Conservation (phyloP, 1,140 invertebrate species). For the Drosophila orena region DNA sequence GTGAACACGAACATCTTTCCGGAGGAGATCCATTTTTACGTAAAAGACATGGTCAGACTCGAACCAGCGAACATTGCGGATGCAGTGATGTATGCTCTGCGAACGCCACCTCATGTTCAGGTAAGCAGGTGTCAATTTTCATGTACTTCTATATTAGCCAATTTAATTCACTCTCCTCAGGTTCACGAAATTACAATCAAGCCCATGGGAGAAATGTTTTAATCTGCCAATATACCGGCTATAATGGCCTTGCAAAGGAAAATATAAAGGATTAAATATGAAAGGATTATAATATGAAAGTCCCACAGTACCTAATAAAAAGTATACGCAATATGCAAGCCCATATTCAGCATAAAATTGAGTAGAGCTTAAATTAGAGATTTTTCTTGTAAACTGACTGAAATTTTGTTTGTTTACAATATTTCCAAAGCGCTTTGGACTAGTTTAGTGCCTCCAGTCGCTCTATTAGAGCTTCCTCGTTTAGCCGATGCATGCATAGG, state of each 20-base stretch:
- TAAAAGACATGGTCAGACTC: conserved; percentile 70
- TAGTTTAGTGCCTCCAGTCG: conserved; percentile 72
- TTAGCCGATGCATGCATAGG: conserved; percentile 92
- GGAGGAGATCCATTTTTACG: conserved; percentile 68
- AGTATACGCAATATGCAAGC: no score
- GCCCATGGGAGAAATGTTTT: conserved; percentile 84
- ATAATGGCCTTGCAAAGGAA: no score
- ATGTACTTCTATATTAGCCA: not conserved
- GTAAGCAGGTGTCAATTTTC: conserved; percentile 18
- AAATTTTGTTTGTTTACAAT: no score
- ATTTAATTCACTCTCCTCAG: conserved; percentile 52
- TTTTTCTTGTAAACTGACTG: no score
- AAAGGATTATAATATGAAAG: no score
- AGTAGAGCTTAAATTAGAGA: no score
- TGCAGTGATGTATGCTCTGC: conserved; percentile 87
- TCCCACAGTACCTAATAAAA: no score
- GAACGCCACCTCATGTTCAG: conserved; percentile 87
- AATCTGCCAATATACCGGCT: not conserved
- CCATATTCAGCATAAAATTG: no score
- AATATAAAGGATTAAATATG: no score
- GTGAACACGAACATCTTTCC: conserved; percentile 87
- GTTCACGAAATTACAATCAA: conserved; percentile 85
- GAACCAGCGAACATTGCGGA: conserved; percentile 86
- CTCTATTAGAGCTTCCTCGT: conserved; percentile 86
- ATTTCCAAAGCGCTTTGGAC: not conserved